Percentiles rank a stretch among this genome's conserved stretches.
Conservation (phyloP, 2,888 invertebrate species). For the Dryobota labecula region DNA sequence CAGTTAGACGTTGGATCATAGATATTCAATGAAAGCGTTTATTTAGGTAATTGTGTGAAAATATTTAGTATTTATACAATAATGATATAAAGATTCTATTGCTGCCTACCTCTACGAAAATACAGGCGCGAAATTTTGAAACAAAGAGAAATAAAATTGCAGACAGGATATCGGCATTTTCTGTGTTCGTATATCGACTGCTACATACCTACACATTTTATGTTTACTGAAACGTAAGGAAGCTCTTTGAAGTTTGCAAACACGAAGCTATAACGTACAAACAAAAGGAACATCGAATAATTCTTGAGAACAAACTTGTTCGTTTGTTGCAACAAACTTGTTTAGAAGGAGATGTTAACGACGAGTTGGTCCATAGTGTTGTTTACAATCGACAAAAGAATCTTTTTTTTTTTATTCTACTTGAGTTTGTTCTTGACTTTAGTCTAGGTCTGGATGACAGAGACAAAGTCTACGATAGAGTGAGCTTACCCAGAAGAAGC, state of each 20-base stretch:
- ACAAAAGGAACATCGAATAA: conserved; percentile 31
- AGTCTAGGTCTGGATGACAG: too few relatives aligned
- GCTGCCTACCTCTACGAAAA: too few relatives aligned
- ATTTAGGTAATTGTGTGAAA: background rate
- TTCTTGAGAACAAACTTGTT: conserved; percentile 31
- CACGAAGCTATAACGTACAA: conserved; percentile 10
- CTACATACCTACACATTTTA: conserved; percentile 7
- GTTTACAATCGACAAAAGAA: background rate
- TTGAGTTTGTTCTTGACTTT: too few relatives aligned
- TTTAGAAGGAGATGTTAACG: background rate
- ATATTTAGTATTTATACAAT: background rate
- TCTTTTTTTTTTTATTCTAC: too few relatives aligned
- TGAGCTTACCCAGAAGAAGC: too few relatives aligned
- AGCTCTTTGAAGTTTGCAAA: conserved; percentile 37
- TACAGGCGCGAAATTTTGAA: background rate
- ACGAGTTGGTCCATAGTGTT: conserved; percentile 5
- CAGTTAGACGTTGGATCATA: too few relatives aligned
- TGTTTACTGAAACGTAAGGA: conserved; percentile 31
- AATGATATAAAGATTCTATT: background rate
- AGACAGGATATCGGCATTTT: conserved; percentile 21
- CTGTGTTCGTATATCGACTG: conserved; percentile 3
- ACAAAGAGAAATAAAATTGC: conserved; percentile 10
- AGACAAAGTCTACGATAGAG: too few relatives aligned
- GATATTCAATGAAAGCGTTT: too few relatives aligned
- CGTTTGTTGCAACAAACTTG: conserved; percentile 12